Base-by-base conservation (phyloP, 2,888 invertebrate genomes). In the Chalcosyrphus nemorum region DNA sequence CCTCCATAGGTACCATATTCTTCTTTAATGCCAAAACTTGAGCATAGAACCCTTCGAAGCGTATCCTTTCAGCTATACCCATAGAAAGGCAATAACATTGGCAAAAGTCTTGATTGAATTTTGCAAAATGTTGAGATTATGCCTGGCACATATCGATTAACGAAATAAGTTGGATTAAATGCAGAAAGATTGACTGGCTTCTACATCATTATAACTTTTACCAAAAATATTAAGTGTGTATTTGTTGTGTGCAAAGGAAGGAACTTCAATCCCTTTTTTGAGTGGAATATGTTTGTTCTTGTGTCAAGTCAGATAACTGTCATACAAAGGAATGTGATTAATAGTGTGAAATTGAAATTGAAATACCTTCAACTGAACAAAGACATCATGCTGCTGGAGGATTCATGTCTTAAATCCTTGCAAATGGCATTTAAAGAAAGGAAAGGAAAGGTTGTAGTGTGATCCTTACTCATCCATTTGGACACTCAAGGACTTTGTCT, bases 71-170 rank as follows among this genome's bases (percentile, higher is more conserved):
- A 35, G 35, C n/a, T n/a, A 4, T 24, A 24, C n/a, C n/a, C n/a
- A 4, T n/a, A 13, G 38, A 13, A 13, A 13, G 13, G 38, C 29
- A 17, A 9, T 24, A 21, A 9, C 41, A 29, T 24, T 29, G 15
- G 45, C 19, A 47, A 35, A 35, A 9, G 19, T n/a, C 21, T 19
- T 65, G 63, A 65, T 65, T 21, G 47, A 47, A 15, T 47, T 65
- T 65, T 35, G 7, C 47, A 47, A 63, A 47, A 13, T 32, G 32
- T 63, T 17, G 4, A 63, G 29, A 17, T 29, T 63, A 47, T 47
- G 29, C 47, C 47, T 63, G 45, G 47, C 47, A 63, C 35, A 15
- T 65, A 65, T 65, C 63, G 63, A 65, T 65, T 65, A 47, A 50
- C 29, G 50, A 43, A 29, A 35, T 47, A 65, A 47, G n/a, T 65